Evolutionary conservation across 2,113 vertebrate species (phyloP).

Genomic region (Pampusana beccarii): DNA sequence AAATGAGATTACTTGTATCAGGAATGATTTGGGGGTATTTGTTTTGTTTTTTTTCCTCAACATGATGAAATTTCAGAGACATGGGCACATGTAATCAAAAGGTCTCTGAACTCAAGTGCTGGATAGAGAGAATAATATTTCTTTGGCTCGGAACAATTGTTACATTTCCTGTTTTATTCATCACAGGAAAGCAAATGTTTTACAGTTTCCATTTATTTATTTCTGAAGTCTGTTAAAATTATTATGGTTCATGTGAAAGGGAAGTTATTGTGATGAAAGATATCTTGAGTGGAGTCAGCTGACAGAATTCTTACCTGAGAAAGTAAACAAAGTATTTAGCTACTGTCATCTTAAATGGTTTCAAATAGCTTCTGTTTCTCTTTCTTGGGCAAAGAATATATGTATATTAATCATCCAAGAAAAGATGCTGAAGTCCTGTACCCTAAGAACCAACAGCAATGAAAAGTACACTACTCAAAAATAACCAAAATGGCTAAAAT

Average conservation of each 20-base stretch:
- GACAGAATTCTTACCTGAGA: background rate
- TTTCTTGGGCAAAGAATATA: background rate
- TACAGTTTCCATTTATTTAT: background rate
- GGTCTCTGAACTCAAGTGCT: background rate
- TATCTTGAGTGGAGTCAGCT: background rate
- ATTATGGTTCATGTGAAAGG: background rate
- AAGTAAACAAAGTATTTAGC: background rate
- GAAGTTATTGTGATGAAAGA: background rate
- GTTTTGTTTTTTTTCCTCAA: background rate
- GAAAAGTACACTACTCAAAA: background rate
- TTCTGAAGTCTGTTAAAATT: background rate
- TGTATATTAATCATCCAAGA: background rate
- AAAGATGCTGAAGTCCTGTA: background rate
- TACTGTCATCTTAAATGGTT: background rate
- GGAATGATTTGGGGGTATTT: background rate
- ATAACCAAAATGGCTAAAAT: background rate
- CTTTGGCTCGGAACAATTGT: background rate
- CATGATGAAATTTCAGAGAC: background rate
- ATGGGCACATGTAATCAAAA: background rate
- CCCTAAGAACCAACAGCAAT: background rate
- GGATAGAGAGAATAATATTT: background rate
- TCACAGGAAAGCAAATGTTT: background rate
- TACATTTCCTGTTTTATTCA: background rate
- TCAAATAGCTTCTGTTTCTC: background rate
- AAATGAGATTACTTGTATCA: background rate